These are phyloP conservation scores for Pardalotus punctatus DNA, from an alignment of 2,113 vertebrate species.

Conservation along the genomic window DNA sequence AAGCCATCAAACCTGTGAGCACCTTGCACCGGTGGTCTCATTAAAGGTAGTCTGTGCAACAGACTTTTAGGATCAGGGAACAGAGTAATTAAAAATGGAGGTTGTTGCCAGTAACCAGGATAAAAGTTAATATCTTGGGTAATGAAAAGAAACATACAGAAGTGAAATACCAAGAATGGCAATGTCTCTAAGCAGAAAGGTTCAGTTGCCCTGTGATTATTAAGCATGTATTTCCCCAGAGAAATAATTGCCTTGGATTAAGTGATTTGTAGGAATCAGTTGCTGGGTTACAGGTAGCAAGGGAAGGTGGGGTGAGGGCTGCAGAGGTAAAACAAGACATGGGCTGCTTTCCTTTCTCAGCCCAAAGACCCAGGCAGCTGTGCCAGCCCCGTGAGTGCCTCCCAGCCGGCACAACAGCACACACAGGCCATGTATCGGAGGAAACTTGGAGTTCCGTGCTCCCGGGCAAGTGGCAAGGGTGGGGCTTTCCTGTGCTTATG, in stretches of 20 bases:
- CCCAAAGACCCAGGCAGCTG: background rate
- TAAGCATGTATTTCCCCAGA: background rate
- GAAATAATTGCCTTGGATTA: conserved; percentile 23
- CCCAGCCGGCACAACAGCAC: background rate
- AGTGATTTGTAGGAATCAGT: conserved; percentile 22
- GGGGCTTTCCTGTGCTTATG: conserved; percentile 35
- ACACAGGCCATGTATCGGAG: background rate
- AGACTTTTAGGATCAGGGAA: background rate
- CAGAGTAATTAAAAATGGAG: background rate
- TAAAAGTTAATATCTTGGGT: background rate
- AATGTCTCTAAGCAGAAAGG: background rate
- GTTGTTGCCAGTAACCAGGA: background rate
- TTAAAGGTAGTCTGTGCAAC: background rate
- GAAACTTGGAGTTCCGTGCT: background rate
- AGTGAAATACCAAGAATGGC: background rate
- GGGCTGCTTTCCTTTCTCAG: background rate
- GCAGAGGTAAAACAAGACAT: background rate
- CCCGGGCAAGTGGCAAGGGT: conserved; percentile 36
- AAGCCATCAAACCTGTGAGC: background rate
- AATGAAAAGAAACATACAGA: background rate
- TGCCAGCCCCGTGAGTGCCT: accelerated
- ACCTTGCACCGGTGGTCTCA: background rate
- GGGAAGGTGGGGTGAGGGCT: background rate
- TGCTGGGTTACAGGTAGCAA: conserved; percentile 34
- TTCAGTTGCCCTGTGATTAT: background rate